Percentiles rank a stretch among this genome's conserved stretches.
Evolutionary conservation across 2,113 vertebrate species (phyloP).

Genomic region (Lepus europaeus): DNA sequence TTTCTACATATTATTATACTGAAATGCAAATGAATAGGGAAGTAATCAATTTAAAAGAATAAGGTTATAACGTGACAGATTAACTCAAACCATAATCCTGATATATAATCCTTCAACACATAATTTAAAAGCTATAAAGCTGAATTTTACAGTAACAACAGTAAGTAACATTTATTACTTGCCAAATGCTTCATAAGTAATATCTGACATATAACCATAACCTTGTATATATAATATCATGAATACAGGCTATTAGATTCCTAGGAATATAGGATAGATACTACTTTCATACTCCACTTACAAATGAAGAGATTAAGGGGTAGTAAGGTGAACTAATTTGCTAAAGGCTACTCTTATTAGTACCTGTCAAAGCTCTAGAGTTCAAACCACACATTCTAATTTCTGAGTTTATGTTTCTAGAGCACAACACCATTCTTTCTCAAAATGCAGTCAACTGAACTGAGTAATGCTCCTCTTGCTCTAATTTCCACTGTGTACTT

Average conservation of each 20-base stretch:
- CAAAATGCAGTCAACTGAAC: conserved; percentile 7
- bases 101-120: background rate
- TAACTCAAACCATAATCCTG: conserved; percentile 41
- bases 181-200: background rate
- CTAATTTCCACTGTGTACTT: background rate
- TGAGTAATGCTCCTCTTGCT: background rate
- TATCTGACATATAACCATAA: background rate
- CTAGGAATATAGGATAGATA: background rate
- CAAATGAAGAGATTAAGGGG: conserved; percentile 14
- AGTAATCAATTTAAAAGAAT: conserved; percentile 37
- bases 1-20: conserved; percentile 7
- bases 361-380: background rate
- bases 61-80: background rate
- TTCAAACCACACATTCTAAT: background rate
- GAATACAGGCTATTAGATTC: conserved; percentile 12
- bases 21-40: conserved; percentile 1
- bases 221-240: background rate
- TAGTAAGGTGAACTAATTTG: background rate
- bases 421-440: background rate
- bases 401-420: conserved; percentile 18
- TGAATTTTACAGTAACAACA: conserved; percentile 38
- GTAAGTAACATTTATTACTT: conserved; percentile 17
- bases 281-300: background rate
- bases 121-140: conserved; percentile 26
- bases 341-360: background rate